Evolutionary conservation across 2,797 vertebrate species (phyloP), one percentile per base, ranked within the genome.

Genomic region (Fringilla coelebs): DNA sequence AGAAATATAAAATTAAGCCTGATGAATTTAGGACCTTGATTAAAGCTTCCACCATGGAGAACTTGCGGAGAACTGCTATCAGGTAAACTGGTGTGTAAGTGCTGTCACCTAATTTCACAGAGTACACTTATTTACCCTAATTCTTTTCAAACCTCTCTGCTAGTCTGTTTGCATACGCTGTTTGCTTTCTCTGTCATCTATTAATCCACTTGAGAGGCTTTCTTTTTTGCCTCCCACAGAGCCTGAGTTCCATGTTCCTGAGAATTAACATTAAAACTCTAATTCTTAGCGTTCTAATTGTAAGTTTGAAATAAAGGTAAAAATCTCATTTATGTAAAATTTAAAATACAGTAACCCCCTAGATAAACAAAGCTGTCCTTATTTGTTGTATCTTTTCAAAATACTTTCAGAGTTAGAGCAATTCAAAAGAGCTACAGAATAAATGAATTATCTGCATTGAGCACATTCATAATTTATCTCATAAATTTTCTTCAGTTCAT

Each of bases 1-100:
- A 93, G 40, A 93, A 80, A 80, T 70, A 14, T 38, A 78, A 94
- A 94, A 94, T 80, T 75, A 80, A 74, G 18, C 46, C 51, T 88
- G 46, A 87, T 66, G 49, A 88, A 85, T 94, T 82, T 93, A 92
- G 72, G 54, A 58, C 36, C 26, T 88, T 84, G 58, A 88, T 91
- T 94, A 93, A 77, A 93, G 34, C 40, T 28, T 93, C 15, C 61
- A 88, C 7, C n/a, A 41, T 19, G 36, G 92, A 92, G 51, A 93
- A 72, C 25, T n/a, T 77, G 36, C 17, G 85, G 75, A 94, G 94
- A 88, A 62, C 32, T 80, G 19, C n/a, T 77, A 19, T 68, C 40
- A 65, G 20, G 40, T 88, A 89, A 90, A 93, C 61, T 55, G 43
- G 5, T 61, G n/a, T 77, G 71, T 65, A 95, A 92, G 66, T 85